Percentiles rank a stretch among this genome's conserved stretches.
phyloP scores from a whole-genome alignment of 2,113 vertebrate species.

The Hemicordylus capensis region DNA sequence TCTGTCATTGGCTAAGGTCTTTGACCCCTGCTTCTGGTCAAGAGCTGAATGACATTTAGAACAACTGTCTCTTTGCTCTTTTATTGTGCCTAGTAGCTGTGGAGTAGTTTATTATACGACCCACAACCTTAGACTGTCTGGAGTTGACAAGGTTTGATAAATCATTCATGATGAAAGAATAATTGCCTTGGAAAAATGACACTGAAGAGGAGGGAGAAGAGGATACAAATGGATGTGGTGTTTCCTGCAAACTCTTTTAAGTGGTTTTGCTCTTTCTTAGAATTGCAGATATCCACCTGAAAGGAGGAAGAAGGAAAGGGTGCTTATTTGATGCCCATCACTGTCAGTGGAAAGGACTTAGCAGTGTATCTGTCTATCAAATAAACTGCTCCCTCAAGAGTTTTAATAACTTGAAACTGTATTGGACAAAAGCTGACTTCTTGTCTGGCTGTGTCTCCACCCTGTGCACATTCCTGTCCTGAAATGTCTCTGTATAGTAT shows the following conservation, averaged over 20 bases:
- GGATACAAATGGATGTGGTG: slow-evolving; percentile 18
- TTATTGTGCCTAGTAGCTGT: slow-evolving; percentile 46
- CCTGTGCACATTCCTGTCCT: neutral
- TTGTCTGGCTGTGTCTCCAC: neutral
- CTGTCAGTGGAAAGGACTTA: neutral
- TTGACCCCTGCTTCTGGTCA: slow-evolving; percentile 56
- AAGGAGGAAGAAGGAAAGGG: slow-evolving; percentile 13
- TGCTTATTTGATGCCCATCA: neutral
- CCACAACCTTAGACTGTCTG: slow-evolving; percentile 50
- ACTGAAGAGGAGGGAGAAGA: slow-evolving; percentile 11
- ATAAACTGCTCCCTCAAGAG: neutral
- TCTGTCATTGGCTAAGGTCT: slow-evolving; percentile 45
- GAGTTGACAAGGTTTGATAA: slow-evolving; percentile 51
- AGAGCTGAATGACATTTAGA: slow-evolving; percentile 51
- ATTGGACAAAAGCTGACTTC: neutral
- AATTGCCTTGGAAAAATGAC: slow-evolving; percentile 26
- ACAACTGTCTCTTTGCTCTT: slow-evolving; percentile 58
- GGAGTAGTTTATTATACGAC: slow-evolving; percentile 50
- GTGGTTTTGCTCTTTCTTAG: slow-evolving; percentile 8
- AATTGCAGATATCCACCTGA: neutral
- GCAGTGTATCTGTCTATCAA: neutral
- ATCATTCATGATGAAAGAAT: slow-evolving; percentile 42
- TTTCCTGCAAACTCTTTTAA: slow-evolving; percentile 30
- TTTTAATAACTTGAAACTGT: neutral
- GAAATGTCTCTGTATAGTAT: neutral